Evolutionary conservation across 2,797 vertebrate species (phyloP).

Genomic region (Salmo trutta): DNA sequence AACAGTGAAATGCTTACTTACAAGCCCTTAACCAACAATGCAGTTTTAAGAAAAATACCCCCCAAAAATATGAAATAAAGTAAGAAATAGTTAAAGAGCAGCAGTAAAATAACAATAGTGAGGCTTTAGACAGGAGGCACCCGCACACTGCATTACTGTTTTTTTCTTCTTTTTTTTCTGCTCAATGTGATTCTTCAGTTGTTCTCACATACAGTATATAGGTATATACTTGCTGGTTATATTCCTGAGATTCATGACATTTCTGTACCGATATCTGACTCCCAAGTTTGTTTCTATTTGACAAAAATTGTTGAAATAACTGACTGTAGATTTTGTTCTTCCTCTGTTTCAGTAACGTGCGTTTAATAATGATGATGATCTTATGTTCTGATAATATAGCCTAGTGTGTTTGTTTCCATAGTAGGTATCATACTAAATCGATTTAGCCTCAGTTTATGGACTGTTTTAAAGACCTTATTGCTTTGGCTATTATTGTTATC

Average conservation of each 20-base stretch:
- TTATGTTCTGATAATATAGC: constrained; percentile 57
- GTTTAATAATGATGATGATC: constrained; percentile 63
- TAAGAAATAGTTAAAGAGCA: too few relatives aligned
- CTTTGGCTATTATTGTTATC: constrained; percentile 59
- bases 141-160: too few relatives aligned
- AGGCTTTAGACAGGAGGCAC: too few relatives aligned
- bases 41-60: too few relatives aligned
- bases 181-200: constrained; percentile 41
- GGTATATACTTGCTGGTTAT: neutral
- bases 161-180: constrained; percentile 16
- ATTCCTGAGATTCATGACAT: neutral
- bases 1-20: too few relatives aligned
- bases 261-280: neutral
- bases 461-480: constrained; percentile 53
- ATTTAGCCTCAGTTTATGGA: constrained; percentile 63
- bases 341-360: constrained; percentile 38
- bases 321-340: constrained; percentile 46
- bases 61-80: too few relatives aligned
- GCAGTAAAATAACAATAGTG: too few relatives aligned
- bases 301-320: constrained; percentile 52
- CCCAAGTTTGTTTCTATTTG: constrained; percentile 18
- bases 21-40: too few relatives aligned
- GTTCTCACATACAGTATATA: constrained; percentile 45
- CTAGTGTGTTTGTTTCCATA: constrained; percentile 56
- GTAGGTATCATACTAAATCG: constrained; percentile 58